Evolutionary conservation across 2,888 invertebrate genomes (phyloP), one percentile per base, ranked within the genome.

Genomic region (Drosophila neoperkinsi): DNA sequence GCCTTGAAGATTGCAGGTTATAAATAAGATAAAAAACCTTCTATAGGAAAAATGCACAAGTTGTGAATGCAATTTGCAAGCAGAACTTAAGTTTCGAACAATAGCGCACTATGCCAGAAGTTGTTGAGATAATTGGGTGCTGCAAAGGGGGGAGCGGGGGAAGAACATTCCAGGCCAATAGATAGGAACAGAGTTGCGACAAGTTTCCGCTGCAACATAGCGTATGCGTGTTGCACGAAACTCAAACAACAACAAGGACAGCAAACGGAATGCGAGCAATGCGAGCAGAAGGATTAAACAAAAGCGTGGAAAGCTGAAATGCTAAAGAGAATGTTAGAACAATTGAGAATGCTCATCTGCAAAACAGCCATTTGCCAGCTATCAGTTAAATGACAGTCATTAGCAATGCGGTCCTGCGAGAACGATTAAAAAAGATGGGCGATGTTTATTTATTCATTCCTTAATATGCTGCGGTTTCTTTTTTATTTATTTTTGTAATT

Each of bases 381-480:
- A 72, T 62, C 61, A 51, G 58, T 62, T 66, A 43, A 74, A 73
- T 30, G 61, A 41, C 41, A 31, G 57, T 33, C 53, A 66, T 56
- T 38, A n/a, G 56, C 38, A 38, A 38, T 30, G 38, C 28, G 41
- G n/a, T 13, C 25, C 46, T 33, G 33, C 36, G 4, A 18, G 31
- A 34, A 50, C 31, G 13, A 63, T 46, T 49, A 11, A 28, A 56
- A 51, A 62, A 50, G 16, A 43, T 34, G 43, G 36, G 21, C 28
- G 18, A 25, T 43, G 6, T 25, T 62, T 76, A 76, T 71, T 79
- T 68, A 74, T 79, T 80, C 73, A 81, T 79, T 88, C 78, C 78
- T 88, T 88, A 85, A 85, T 69, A 79, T 75, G 72, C 71, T 78
- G 79, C 55, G 64, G 59, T 59, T 70, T 74, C 51, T 75, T 76